Evolutionary conservation across 2,113 vertebrate species (phyloP).

Genomic region (Myrmecobius fasciatus): DNA sequence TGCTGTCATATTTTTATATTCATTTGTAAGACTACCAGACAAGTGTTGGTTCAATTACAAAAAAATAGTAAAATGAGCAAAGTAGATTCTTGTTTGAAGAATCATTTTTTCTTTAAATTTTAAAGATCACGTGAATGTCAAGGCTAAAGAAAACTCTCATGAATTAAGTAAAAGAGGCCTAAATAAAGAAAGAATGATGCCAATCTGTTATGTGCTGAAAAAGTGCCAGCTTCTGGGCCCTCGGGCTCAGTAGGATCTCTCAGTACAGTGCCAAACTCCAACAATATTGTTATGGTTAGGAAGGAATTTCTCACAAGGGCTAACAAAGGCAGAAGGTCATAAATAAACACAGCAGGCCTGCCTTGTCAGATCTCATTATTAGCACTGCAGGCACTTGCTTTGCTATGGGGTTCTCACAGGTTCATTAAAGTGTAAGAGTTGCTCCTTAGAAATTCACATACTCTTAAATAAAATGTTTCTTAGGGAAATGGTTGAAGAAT

Average conservation of each 20-base stretch:
- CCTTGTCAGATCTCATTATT: constrained; percentile 90
- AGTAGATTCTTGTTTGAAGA: constrained; percentile 11
- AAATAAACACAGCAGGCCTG: constrained; percentile 88
- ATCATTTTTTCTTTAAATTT: background rate
- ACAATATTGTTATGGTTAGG: constrained; percentile 86
- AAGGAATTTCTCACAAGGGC: constrained; percentile 89
- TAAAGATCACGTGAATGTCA: constrained; percentile 50
- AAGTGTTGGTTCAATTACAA: background rate
- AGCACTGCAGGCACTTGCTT: constrained; percentile 85
- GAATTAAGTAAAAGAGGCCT: constrained; percentile 75
- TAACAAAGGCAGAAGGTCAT: constrained; percentile 92
- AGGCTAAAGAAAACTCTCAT: constrained; percentile 65
- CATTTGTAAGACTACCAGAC: background rate
- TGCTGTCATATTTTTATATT: background rate
- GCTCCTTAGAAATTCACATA: constrained; percentile 82
- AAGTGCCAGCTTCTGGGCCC: constrained; percentile 82
- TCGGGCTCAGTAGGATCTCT: constrained; percentile 82
- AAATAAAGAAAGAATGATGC: constrained; percentile 72
- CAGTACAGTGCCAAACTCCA: constrained; percentile 84
- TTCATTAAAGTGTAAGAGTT: constrained; percentile 86
- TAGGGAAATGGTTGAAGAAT: constrained; percentile 68
- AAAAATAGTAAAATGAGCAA: background rate
- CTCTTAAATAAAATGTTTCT: constrained; percentile 83
- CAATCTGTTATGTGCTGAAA: constrained; percentile 82
- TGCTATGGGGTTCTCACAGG: constrained; percentile 83